Base-by-base conservation (phyloP, 2,888 invertebrate genomes). In the Archips xylosteana region DNA sequence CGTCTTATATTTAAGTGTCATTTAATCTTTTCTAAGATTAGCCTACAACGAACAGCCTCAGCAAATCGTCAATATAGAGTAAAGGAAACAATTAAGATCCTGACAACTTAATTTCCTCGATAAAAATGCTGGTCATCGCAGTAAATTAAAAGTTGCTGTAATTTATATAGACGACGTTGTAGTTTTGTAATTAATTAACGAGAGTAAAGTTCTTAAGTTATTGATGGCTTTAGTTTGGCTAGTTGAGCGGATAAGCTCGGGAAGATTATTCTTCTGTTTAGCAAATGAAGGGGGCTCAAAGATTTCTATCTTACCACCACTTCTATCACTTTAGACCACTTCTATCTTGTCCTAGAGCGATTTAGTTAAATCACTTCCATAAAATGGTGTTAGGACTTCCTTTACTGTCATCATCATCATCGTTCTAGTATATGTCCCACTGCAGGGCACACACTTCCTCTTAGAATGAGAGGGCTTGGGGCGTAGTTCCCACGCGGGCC, bases 141-240 rank as follows among this genome's bases (percentile, higher is more conserved):
- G 67, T 51, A 72, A 72, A 72, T 72, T 72, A 72, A 67, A 72
- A 72, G 54, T 62, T 72, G 13, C 36, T 45, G 15, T 36, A 39
- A 39, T 59, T 49, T 65, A 71, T 71, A 65, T 65, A 71, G 59
- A 60, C 39, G 51, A 39, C 51, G n/a, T 54, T 62, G 23, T 66
- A 66, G 65, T 71, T 66, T 64, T 71, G 57, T 32, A 57, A 57
- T 66, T 71, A 71, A 66, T 71, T 66, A 71, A 61, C n/a, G 34
- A 49, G 51, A 60, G 39, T 57, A 63, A 64, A 71, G 47, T 65
- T 65, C 63, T 47, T 57, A 32, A 64, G 63, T 65, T 71, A 71
- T 65, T 71, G 70, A 71, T 71, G 64, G 70, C 15, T 23, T 13
- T 36, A 32, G 51, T 59, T 32, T 32, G 12, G 32, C 57, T 57